Evolutionary conservation across 2,888 invertebrate species (phyloP), one percentile per base, ranked within the genome.

Genomic region (Lycaena phlaeas): DNA sequence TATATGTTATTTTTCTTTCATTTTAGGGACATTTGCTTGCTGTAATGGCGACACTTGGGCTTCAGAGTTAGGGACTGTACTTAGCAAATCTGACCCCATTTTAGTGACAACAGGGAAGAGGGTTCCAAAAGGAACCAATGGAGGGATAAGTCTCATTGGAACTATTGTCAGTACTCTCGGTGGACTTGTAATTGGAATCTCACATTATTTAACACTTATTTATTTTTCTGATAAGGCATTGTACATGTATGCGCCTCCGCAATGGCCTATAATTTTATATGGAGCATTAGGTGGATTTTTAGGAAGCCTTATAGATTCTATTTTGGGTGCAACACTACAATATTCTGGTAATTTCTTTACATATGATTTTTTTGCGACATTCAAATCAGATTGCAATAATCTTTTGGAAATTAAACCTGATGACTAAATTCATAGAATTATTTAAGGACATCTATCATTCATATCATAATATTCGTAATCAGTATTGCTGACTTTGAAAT

Each of bases 1-100:
- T n/a, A 41, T 22, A 40, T 27, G 27, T 36, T 25, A 14, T 27
- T 43, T 18, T 27, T 10, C 7, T 29, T 27, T 43, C 12, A 36
- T 64, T 63, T 27, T 65, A 91, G 91, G 90, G 54, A 87, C 92
- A 0, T 86, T 94, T 56, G 89, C 94, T 9, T 93, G 93, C 59
- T 90, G 91, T 53, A 93, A 92, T 64, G 96, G 95, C 0, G 96
- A 96, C 61, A 96, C 96, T 0, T 94, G 94, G 92, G 93, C 96
- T 36, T 95, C 95, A 26, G 96, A 96, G 75, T 68, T 96, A 11
- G 96, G 95, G 1, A 87, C 91, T 22, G 95, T 93, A 0, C 64
- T 93, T 12, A 88, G 90, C 4, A 75, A 69, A 15, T 72, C 86
- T 0, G 87, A 92, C 46, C 95, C 95, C 3, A 81, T 89, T 49